Conservation (phyloP, 2,113 vertebrate species). For the Smithornis capensis region DNA sequence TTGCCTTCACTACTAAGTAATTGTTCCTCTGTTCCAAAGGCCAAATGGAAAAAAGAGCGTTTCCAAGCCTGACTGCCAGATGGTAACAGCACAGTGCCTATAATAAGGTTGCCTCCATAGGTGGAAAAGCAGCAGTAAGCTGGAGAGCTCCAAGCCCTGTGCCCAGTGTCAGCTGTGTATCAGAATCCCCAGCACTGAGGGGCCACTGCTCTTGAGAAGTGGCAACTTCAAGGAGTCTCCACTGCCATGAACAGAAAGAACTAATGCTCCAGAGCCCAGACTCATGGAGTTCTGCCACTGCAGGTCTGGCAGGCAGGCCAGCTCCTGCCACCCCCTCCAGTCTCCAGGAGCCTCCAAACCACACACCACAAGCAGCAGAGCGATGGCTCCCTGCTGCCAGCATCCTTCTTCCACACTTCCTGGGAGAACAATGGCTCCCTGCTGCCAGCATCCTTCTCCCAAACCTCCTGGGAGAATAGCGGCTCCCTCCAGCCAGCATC, state of each 20-base stretch:
- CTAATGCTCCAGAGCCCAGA: background rate
- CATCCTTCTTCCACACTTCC: too few relatives aligned
- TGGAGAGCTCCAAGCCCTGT: background rate
- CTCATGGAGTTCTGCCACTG: background rate
- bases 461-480: background rate
- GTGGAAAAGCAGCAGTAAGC: background rate
- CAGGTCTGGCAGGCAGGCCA: background rate
- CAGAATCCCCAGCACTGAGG: background rate
- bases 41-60: background rate
- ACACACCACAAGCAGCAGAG: rapidly evolving
- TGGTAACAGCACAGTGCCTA: background rate
- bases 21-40: background rate
- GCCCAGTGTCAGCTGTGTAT: background rate
- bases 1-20: background rate
- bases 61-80: background rate
- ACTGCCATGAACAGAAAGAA: background rate
- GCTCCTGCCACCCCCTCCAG: background rate
- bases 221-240: background rate
- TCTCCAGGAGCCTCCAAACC: background rate
- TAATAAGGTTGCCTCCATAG: background rate
- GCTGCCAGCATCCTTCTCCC: background rate
- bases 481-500: background rate
- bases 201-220: rapidly evolving
- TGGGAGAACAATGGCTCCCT: too few relatives aligned
- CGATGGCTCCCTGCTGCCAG: rapidly evolving